A percentile compares a stretch with the other conserved stretches of the same genome.
These are phyloP conservation scores for Mormyrus iriodes DNA, from an alignment of 2,113 vertebrate species.

Conservation along the genomic window DNA sequence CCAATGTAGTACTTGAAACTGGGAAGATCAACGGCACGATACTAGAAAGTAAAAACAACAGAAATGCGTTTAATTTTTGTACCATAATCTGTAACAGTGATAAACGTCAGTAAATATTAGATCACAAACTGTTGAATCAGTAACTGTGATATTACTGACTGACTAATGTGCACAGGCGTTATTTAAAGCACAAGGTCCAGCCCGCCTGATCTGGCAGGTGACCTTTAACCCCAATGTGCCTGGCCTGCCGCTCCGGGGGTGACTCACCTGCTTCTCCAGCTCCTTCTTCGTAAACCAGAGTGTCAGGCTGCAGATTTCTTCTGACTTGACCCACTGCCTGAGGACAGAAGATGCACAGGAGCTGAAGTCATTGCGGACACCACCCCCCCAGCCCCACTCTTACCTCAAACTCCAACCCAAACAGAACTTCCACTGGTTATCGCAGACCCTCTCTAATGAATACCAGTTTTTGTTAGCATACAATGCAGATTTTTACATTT, in stretches of 20 bases:
- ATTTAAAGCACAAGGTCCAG: neutral
- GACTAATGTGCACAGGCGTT: neutral
- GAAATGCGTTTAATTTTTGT: neutral
- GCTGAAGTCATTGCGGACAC: neutral
- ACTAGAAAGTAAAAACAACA: constrained; percentile 55
- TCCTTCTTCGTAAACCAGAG: constrained; percentile 81
- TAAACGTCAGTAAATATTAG: neutral
- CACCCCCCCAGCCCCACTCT: neutral
- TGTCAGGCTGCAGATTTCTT: constrained; percentile 74
- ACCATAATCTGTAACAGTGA: neutral
- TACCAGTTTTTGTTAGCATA: neutral
- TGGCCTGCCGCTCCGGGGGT: neutral
- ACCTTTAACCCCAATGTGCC: neutral
- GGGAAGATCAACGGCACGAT: constrained; percentile 78
- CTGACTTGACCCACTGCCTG: constrained; percentile 82
- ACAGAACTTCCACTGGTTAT: neutral
- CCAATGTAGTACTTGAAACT: constrained; percentile 77
- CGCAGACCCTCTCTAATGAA: neutral
- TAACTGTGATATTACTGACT: neutral
- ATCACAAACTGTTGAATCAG: neutral
- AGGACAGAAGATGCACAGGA: constrained; percentile 7
- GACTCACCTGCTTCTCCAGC: constrained; percentile 83
- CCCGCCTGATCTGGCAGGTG: neutral
- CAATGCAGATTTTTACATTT: neutral
- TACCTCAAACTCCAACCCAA: neutral